phyloP scores from a whole-genome alignment of 2,113 vertebrate genomes.

The Poicephalus meyeri region DNA sequence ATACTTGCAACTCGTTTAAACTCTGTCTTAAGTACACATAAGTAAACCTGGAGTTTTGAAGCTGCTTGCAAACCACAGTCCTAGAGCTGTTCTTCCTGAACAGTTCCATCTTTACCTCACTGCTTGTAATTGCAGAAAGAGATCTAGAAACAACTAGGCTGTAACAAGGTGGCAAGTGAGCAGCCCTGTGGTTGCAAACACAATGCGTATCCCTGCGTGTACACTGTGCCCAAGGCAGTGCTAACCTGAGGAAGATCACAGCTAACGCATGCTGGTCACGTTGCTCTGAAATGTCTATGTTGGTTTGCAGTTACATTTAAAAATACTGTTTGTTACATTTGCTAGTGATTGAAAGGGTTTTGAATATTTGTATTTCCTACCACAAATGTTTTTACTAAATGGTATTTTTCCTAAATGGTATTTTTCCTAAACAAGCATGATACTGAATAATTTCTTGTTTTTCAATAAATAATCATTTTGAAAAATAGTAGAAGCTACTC shows the following conservation, averaged over 20 bases:
- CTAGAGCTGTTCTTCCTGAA: neutral
- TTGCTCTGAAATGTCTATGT: neutral
- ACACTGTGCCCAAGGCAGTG: neutral
- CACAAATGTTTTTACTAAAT: neutral
- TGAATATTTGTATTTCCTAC: neutral
- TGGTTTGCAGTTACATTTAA: neutral
- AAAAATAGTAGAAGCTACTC: neutral
- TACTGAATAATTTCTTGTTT: neutral
- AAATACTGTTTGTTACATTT: neutral
- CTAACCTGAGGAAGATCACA: neutral
- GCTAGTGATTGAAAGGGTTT: neutral
- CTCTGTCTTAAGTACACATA: neutral
- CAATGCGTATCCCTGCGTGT: fast-evolving
- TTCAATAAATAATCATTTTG: neutral
- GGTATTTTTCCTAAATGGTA: neutral
- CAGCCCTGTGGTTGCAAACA: neutral
- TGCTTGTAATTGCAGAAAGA: neutral
- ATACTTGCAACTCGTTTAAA: neutral
- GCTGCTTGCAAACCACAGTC: neutral
- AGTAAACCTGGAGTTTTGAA: neutral
- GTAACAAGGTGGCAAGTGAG: neutral
- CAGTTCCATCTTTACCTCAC: neutral
- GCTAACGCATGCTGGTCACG: neutral
- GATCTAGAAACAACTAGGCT: neutral
- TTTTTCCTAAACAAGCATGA: neutral